A percentile compares a stretch with the other conserved stretches of the same genome.
These are phyloP conservation scores for Halocynthia aurantium DNA, from an alignment of 23 tunicate genomes.

Conservation along the genomic window DNA sequence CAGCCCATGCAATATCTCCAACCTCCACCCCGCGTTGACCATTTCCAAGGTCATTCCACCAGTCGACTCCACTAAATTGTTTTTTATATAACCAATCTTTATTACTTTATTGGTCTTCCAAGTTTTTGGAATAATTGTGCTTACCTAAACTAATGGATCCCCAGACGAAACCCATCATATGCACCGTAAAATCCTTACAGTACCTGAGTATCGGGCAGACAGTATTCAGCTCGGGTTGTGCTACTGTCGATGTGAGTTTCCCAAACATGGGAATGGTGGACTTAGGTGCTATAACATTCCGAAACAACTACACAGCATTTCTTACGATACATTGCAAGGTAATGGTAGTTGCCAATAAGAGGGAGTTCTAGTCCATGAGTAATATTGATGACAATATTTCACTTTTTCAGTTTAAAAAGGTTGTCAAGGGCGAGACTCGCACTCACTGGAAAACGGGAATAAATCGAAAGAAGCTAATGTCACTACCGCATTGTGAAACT, in stretches of 20 bases:
- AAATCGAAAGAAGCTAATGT: conserved; percentile 41
- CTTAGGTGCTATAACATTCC: conserved; percentile 42
- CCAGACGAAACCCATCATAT: conserved; percentile 24
- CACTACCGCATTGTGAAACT: conserved; percentile 63
- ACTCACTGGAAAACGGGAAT: conserved; percentile 44
- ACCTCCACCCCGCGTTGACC: background rate
- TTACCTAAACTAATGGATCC: no score
- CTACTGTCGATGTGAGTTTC: conserved; percentile 55
- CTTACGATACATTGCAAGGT: conserved; percentile 49
- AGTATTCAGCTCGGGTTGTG: conserved; percentile 59
- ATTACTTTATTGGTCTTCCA: background rate
- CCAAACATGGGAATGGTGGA: conserved; percentile 53
- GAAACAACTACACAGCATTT: conserved; percentile 78
- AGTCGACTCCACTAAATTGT: background rate
- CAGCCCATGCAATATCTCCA: background rate
- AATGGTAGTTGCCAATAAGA: background rate
- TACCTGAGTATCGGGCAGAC: conserved; percentile 45
- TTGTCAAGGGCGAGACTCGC: conserved; percentile 10
- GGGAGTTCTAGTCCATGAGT: background rate
- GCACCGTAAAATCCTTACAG: conserved; percentile 45
- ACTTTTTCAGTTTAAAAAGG: conserved; percentile 27
- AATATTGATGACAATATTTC: background rate
- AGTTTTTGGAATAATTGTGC: background rate
- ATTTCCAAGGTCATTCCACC: background rate
- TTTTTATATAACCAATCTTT: background rate